Conservation (phyloP, 1,140 invertebrate genomes). For the Cyphomyrmex costatus region DNA sequence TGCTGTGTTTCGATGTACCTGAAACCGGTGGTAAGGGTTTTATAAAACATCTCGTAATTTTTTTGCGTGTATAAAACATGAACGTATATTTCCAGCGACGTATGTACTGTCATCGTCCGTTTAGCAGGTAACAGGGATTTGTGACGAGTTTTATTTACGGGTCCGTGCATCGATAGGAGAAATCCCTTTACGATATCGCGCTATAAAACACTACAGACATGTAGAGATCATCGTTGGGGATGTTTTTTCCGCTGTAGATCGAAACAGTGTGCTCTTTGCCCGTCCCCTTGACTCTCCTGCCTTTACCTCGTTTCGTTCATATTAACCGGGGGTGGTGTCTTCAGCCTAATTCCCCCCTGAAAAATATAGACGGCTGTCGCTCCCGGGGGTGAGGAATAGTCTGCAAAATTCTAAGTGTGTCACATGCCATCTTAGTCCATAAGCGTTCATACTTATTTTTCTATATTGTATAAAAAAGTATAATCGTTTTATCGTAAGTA, state of each 20-base stretch:
- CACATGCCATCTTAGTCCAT: slow-evolving; percentile 79
- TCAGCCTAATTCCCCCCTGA: slow-evolving; percentile 21
- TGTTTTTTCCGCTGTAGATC: slow-evolving; percentile 17
- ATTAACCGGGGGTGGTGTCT: slow-evolving; percentile 29
- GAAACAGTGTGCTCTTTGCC: slow-evolving; percentile 41
- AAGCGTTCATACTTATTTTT: slow-evolving; percentile 72
- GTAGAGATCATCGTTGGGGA: slow-evolving; percentile 18
- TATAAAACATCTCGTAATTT: slow-evolving; percentile 32
- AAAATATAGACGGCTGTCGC: slow-evolving; percentile 22
- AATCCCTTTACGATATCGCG: neutral
- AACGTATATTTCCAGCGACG: slow-evolving; percentile 15
- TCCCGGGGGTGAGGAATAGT: slow-evolving; percentile 24
- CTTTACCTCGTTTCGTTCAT: slow-evolving; percentile 49
- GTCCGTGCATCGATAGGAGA: neutral
- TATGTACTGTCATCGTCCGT: slow-evolving; percentile 21
- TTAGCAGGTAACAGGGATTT: slow-evolving; percentile 7
- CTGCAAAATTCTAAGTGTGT: slow-evolving; percentile 64
- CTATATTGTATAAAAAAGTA: slow-evolving; percentile 22
- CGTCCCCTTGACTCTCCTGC: slow-evolving; percentile 10
- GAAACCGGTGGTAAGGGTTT: slow-evolving; percentile 63
- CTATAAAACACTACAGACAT: neutral
- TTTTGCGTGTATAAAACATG: neutral
- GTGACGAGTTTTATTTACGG: too few relatives aligned
- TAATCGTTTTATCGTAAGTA: slow-evolving; percentile 31
- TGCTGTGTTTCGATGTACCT: slow-evolving; percentile 62